Conservation (phyloP, 2,888 invertebrate species). For the Nymphalis polychloros region DNA sequence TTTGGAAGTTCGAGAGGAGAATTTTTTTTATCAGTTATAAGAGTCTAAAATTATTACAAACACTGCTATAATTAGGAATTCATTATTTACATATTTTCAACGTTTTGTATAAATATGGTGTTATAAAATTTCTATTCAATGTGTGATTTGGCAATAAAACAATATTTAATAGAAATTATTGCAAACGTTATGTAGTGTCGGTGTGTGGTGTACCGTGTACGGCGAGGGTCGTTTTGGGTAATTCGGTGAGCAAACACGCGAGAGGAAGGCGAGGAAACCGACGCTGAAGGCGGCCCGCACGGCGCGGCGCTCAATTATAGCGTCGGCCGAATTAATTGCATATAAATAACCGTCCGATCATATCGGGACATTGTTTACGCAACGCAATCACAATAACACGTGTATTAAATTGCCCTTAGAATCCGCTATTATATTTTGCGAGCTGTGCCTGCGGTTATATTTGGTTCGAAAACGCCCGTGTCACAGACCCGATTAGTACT, state of each 20-base stretch:
- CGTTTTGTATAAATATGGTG: too few relatives aligned
- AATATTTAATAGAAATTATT: not conserved
- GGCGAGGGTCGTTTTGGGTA: not conserved
- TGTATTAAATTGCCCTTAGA: not conserved
- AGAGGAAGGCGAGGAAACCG: slow-evolving; percentile 1
- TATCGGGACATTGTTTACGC: slow-evolving; percentile 14
- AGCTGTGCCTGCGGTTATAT: too few relatives aligned
- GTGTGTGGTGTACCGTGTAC: too few relatives aligned
- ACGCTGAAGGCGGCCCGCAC: not conserved
- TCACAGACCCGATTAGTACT: too few relatives aligned
- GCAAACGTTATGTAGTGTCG: not conserved
- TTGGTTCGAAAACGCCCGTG: too few relatives aligned
- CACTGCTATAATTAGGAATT: too few relatives aligned
- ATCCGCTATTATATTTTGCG: not conserved
- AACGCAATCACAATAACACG: not conserved
- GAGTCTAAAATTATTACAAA: too few relatives aligned
- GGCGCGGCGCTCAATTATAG: not conserved
- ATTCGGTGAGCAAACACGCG: slow-evolving; percentile 9
- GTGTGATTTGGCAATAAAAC: not conserved
- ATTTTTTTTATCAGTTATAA: too few relatives aligned
- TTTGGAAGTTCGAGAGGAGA: too few relatives aligned
- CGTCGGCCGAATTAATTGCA: slow-evolving; percentile 14
- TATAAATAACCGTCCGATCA: slow-evolving; percentile 11
- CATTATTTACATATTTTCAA: too few relatives aligned
- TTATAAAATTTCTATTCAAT: not conserved